phyloP scores from a whole-genome alignment of 1,140 invertebrate genomes.

The Phenacoccus solenopsis region DNA sequence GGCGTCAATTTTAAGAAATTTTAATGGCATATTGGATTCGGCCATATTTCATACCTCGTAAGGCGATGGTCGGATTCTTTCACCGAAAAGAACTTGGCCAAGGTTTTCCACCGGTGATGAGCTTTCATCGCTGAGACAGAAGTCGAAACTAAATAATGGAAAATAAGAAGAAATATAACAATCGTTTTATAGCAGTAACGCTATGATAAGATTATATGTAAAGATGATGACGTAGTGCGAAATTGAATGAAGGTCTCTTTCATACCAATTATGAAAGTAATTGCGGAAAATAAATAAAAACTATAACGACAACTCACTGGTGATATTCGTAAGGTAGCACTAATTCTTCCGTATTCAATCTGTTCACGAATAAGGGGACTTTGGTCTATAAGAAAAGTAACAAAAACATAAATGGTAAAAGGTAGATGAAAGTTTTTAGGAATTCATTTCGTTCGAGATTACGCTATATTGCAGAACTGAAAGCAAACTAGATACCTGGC shows the following conservation, averaged over 20 bases:
- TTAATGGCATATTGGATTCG: neutral
- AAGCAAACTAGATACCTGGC: slow-evolving; percentile 55
- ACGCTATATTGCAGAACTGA: too few species aligned
- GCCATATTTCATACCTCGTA: slow-evolving; percentile 46
- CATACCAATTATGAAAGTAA: neutral
- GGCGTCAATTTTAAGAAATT: neutral
- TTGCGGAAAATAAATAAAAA: too few species aligned
- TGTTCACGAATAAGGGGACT: slow-evolving; percentile 82
- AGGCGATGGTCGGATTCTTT: slow-evolving; percentile 83
- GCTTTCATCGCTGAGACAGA: slow-evolving; percentile 59
- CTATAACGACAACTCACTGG: slow-evolving; percentile 43
- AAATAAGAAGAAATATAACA: slow-evolving; percentile 11
- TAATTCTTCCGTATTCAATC: slow-evolving; percentile 89
- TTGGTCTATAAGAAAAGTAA: slow-evolving; percentile 47
- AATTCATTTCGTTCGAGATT: too few species aligned
- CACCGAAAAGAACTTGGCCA: slow-evolving; percentile 96
- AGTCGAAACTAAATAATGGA: slow-evolving; percentile 80
- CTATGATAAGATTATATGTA: neutral
- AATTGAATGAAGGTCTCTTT: neutral
- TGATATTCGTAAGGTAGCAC: slow-evolving; percentile 97
- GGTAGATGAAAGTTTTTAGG: too few species aligned
- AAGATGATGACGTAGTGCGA: neutral
- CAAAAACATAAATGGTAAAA: too few species aligned
- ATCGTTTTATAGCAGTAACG: too few species aligned
- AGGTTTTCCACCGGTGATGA: slow-evolving; percentile 91